Percentiles rank a stretch among this genome's conserved stretches.
phyloP scores from a whole-genome alignment of 1,140 invertebrate species.

The Drosophila melanica region DNA sequence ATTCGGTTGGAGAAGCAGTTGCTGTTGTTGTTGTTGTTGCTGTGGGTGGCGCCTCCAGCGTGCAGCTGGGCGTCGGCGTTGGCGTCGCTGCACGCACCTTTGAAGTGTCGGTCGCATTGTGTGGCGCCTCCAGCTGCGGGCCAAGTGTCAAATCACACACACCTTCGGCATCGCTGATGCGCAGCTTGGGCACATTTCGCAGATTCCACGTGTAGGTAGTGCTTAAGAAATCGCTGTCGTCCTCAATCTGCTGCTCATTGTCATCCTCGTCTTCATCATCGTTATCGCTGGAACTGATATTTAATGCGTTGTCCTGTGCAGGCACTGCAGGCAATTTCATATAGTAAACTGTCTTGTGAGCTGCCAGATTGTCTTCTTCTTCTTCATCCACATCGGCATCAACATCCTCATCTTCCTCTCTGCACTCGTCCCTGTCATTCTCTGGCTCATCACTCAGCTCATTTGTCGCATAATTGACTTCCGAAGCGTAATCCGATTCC shows the following conservation, averaged over 20 bases:
- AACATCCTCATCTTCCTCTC: slow-evolving; percentile 1
- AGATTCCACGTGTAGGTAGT: slow-evolving; percentile 81
- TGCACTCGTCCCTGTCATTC: slow-evolving; percentile 24
- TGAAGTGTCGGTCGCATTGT: slow-evolving; percentile 41
- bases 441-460: slow-evolving; percentile 50
- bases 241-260: slow-evolving; percentile 17
- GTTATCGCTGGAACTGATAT: slow-evolving; percentile 18
- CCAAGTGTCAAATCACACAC: slow-evolving; percentile 51
- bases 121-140: slow-evolving; percentile 27
- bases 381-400: slow-evolving; percentile 1
- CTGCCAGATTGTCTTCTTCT: slow-evolving; percentile 11
- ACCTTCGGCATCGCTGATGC: slow-evolving; percentile 63
- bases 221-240: slow-evolving; percentile 72
- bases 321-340: slow-evolving; percentile 57
- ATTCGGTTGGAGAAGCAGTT: slow-evolving; percentile 36
- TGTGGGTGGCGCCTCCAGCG: background rate
- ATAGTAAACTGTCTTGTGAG: slow-evolving; percentile 51
- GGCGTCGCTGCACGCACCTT: slow-evolving; percentile 67
- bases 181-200: slow-evolving; percentile 74
- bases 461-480: slow-evolving; percentile 79
- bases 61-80: slow-evolving; percentile 28
- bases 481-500: slow-evolving; percentile 83
- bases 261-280: slow-evolving; percentile 20
- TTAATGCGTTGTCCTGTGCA: slow-evolving; percentile 10
- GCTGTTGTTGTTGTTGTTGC: background rate